Percentiles rank a stretch among this genome's conserved stretches.
Evolutionary conservation across 2,888 invertebrate genomes (phyloP).

Genomic region (Stegophylla sp.): DNA sequence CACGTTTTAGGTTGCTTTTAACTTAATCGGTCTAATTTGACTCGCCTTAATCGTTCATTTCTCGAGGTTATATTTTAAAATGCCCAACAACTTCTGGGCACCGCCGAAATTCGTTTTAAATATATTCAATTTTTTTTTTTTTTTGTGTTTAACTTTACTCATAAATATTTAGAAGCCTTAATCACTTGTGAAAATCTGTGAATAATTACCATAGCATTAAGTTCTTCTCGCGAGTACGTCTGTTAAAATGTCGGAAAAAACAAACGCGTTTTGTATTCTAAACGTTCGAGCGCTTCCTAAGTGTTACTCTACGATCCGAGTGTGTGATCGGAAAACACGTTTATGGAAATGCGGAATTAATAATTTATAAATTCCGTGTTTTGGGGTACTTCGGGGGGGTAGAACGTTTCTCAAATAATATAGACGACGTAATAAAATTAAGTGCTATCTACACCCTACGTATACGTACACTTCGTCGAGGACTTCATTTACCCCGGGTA

Average conservation of each 20-base stretch:
- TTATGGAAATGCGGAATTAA: neutral
- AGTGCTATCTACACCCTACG: neutral
- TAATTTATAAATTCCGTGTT: neutral
- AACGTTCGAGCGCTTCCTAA: neutral
- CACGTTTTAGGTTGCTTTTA: neutral
- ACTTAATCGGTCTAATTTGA: neutral
- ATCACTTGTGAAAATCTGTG: neutral
- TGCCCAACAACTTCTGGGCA: neutral
- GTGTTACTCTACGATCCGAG: neutral
- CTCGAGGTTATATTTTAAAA: neutral
- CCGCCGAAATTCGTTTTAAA: neutral
- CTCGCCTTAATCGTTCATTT: neutral
- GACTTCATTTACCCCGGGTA: too few species aligned
- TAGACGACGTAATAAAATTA: neutral
- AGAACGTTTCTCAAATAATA: neutral
- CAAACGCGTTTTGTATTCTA: neutral
- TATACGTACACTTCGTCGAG: too few species aligned
- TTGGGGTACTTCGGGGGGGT: neutral
- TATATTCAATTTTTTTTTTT: constrained; percentile 3
- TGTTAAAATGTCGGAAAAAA: neutral
- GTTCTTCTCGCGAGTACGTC: too few species aligned
- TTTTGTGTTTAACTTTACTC: constrained; percentile 9
- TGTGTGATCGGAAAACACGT: neutral
- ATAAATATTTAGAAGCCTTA: constrained; percentile 13
- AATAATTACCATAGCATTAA: neutral